Percentiles rank a stretch among this genome's conserved stretches.
Evolutionary conservation across 1,140 invertebrate species (phyloP).

Genomic region (Leptinotarsa texana): DNA sequence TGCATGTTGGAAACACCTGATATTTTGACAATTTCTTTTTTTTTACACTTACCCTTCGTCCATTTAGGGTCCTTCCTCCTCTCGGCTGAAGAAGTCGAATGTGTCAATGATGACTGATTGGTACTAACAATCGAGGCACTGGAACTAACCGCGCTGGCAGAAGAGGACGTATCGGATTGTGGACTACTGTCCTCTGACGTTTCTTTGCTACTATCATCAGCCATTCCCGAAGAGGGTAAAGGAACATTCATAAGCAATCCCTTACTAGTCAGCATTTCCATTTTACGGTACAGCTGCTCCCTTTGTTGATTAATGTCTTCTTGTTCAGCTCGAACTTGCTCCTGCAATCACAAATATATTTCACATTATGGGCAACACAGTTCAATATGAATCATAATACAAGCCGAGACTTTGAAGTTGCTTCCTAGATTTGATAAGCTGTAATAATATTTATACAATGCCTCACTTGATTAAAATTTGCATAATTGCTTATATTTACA

Average conservation of each 20-base stretch:
- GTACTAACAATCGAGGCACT: conserved; percentile 45
- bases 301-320: conserved; percentile 82
- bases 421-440: no score
- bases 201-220: conserved; percentile 53
- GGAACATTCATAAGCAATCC: conserved; percentile 65
- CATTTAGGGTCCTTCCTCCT: conserved; percentile 62
- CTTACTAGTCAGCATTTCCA: conserved; percentile 76
- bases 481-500: no score
- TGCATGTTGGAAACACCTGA: no score
- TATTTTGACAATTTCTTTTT: no score
- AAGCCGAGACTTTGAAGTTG: no score
- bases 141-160: conserved; percentile 48
- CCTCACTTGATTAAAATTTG: no score
- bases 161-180: conserved; percentile 48
- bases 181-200: conserved; percentile 54
- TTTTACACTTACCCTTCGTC: conserved; percentile 56
- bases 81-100: conserved; percentile 51
- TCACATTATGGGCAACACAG: no score
- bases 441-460: neutral
- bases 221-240: conserved; percentile 43
- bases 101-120: conserved; percentile 42
- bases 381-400: neutral
- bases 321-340: conserved; percentile 73
- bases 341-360: conserved; percentile 52
- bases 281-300: conserved; percentile 81